These are phyloP conservation scores for Bhutanitis thaidina DNA, from an alignment of 2,888 invertebrate genomes.

Conservation along the genomic window DNA sequence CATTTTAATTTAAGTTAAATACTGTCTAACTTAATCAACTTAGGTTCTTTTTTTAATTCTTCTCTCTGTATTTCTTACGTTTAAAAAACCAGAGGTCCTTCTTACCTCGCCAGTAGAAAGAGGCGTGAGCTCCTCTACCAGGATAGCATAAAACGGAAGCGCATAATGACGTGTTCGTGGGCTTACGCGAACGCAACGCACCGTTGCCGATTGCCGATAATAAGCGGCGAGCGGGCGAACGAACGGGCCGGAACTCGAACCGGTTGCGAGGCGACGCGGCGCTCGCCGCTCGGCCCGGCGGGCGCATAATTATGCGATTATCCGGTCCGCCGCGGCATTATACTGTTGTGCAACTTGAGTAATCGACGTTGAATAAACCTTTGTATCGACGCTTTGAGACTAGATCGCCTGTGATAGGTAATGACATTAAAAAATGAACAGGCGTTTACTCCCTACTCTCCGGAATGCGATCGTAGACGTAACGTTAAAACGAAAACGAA, in stretches of 20 bases:
- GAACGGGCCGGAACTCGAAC: slow-evolving; percentile 11
- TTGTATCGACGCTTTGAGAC: not conserved
- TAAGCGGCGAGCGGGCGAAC: not conserved
- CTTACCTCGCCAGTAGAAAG: slow-evolving; percentile 8
- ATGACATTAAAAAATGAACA: too few species aligned
- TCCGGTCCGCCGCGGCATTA: not conserved
- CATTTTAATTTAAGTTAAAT: too few species aligned
- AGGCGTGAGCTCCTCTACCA: slow-evolving; percentile 10
- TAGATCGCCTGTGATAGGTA: too few species aligned
- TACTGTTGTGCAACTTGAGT: slow-evolving; percentile 1
- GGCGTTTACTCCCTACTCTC: too few species aligned
- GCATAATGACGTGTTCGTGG: not conserved
- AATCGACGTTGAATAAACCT: not conserved
- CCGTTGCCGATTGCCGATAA: not conserved
- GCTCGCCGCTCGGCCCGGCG: not conserved
- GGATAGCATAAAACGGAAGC: slow-evolving; percentile 4
- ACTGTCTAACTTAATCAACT: too few species aligned
- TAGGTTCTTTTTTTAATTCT: too few species aligned
- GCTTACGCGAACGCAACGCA: not conserved
- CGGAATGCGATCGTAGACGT: too few species aligned
- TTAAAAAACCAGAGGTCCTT: too few species aligned
- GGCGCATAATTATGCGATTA: slow-evolving; percentile 2
- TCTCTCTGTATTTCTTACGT: too few species aligned
- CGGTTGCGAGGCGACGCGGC: slow-evolving; percentile 2
- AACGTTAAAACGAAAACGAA: too few species aligned